Base-by-base conservation (phyloP, 2,113 vertebrate species). In the Chionodraco myersi region DNA sequence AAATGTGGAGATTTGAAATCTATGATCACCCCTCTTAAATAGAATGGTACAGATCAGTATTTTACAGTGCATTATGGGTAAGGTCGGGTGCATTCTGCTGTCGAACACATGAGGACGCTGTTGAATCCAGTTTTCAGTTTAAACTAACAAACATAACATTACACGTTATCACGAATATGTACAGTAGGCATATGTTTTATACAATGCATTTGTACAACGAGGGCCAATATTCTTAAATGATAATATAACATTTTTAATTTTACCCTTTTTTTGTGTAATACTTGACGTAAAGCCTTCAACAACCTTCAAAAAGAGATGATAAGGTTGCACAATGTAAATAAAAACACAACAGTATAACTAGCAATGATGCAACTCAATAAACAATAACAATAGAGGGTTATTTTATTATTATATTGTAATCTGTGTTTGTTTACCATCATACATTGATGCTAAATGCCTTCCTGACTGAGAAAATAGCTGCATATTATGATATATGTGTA, bases 31-130 rank as follows among this genome's bases (percentile, higher is more conserved):
- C 62, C 68, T 15, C 11, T 21, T 30, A 30, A 8, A 11, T 4
- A 12, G 47, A 34, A 64, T 94, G 89, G 92, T 86, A 86, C 52
- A 10, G 70, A 8, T 90, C 73, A 15, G 1, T 3, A 0, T 16
- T 52, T 36, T 9, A 47, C 70, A 80, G 10, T 87, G 93, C 84
- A 94, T 92, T 88, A 12, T 91, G 92, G 93, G 91, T 61, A 12
- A 47, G 5, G 2, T n/a, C 11, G 6, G 3, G 0, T 77, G 85
- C 56, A 66, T 48, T 85, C 54, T 85, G 15, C 14, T 23, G 0
- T 61, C 0, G 0, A 26, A 67, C 89, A 61, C 77, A 11, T 3
- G 84, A n/a, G 0, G 53, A 52, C 84, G 16, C 6, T 86, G 72
- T 80, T 72, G 54, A 78, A 13, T n/a, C 18, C 13, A 48, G 9